Base-by-base conservation (phyloP, 2,797 vertebrate genomes). In the Vespertilio murinus region DNA sequence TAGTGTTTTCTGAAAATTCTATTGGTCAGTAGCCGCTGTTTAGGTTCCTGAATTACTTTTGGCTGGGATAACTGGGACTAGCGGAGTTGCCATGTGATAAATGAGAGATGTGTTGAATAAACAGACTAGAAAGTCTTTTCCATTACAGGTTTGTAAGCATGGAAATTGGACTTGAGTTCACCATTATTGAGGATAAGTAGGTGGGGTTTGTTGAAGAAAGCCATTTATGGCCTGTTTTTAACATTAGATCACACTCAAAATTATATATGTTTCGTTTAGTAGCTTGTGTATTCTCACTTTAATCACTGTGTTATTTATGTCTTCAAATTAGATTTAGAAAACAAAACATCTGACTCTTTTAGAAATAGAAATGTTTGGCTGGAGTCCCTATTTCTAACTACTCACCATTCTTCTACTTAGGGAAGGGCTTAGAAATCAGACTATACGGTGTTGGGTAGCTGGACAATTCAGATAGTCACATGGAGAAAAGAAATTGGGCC, bases 51-150 rank as follows among this genome's bases (percentile, higher is more conserved):
- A 65, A 67, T 92, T 92, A 69, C 23, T 84, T 95, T 74, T 91
- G 71, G 47, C 81, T 92, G 80, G 20, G 75, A 28, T 81, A 80
- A 89, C 75, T 64, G 40, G 61, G 35, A 71, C 70, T 61, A 70
- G 30, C 52, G 47, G 78, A 85, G 73, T 79, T 67, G 40, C 18
- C 35, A n/a, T 2, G 7, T 92, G 67, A 89, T 81, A 87, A 93
- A 40, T 84, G 86, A 91, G 38, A 49, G 59, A 54, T 91, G 35
- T 74, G 67, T 86, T 89, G 91, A 89, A 75, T 92, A 95, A 95
- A 94, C 75, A 83, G 74, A 73, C 33, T n/a, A 77, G 77, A 74
- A 71, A 91, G 33, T 92, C 88, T 92, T 79, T 83, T 88, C 83
- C 49, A 59, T 61, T 40, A 42, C 28, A 35, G 30, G 23, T 59